Evolutionary conservation across 2,797 vertebrate species (phyloP).

Genomic region (Euphonia xanthogaster): DNA sequence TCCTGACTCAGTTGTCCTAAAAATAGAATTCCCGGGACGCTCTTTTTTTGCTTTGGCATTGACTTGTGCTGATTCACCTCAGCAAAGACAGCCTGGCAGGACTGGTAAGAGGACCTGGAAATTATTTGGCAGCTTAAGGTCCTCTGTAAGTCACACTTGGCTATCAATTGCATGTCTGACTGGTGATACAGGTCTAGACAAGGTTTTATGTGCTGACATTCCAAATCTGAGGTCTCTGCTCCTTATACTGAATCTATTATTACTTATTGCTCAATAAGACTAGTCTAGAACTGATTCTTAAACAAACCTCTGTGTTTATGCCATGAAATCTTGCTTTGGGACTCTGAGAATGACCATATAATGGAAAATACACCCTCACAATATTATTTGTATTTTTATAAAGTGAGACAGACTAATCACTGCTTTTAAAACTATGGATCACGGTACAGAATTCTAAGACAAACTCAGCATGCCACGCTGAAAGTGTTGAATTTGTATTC

Average conservation of each 20-base stretch:
- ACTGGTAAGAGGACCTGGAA: background rate
- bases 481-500: background rate
- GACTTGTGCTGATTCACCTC: background rate
- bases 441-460: background rate
- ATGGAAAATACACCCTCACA: background rate
- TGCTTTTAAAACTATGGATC: background rate
- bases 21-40: background rate
- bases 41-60: background rate
- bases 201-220: background rate
- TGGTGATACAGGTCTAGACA: slow-evolving; percentile 25
- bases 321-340: background rate
- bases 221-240: background rate
- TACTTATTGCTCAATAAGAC: background rate
- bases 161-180: background rate
- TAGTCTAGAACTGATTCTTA: background rate
- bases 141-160: background rate
- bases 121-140: background rate
- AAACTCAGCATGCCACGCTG: background rate
- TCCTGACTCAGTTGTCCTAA: background rate
- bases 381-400: background rate
- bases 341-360: background rate
- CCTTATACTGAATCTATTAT: background rate
- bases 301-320: background rate
- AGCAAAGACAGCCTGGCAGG: background rate
- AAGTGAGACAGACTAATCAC: background rate